Evolutionary conservation across 2,888 invertebrate genomes (phyloP), one percentile per base, ranked within the genome.

Genomic region (Cenopis cana): DNA sequence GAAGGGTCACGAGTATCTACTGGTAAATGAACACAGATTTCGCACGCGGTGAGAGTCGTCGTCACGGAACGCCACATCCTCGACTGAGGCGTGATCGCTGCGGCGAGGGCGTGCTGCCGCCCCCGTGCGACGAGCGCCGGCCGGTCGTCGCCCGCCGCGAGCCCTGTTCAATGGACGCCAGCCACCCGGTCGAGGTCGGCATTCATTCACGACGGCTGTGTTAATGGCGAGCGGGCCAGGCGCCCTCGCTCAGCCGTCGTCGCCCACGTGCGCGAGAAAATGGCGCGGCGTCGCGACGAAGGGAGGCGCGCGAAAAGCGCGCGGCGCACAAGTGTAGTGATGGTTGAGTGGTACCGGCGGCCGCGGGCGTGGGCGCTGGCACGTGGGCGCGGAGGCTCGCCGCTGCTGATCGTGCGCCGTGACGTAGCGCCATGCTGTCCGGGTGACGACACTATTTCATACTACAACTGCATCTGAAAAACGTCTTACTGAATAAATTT

Each of bases 71-170:
- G 90, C 90, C 88, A 90, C 91, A 90, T 91, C 89, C 90, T 93
- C 94, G 94, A 94, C 93, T 94, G 94, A 94, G 94, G 93, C 91
- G 91, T 90, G 91, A 89, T 91, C 89, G 87, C 81, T 76, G 85
- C 86, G 86, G 88, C 88, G 89, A 90, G 91, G 93, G 93, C 91
- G 89, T 89, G 87, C 86, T 84, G 88, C 90, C 91, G 91, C 91
- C 90, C 90, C 91, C 88, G 89, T 87, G 83, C 78, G 61, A 56
- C 57, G 81, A 82, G 81, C 84, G 82, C 78, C 78, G 85, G 71
- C 76, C 81, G 84, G 89, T 89, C 89, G 89, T 87, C 88, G 90
- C 84, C 89, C 91, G 90, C 88, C 85, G 85, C 85, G 89, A 89
- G 89, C 89, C 88, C 89, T 89, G 87, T 60, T 89, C 89, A 88